Evolutionary conservation across 2,888 invertebrate species (phyloP), one percentile per base, ranked within the genome.

Genomic region (Allophyes oxyacanthae): DNA sequence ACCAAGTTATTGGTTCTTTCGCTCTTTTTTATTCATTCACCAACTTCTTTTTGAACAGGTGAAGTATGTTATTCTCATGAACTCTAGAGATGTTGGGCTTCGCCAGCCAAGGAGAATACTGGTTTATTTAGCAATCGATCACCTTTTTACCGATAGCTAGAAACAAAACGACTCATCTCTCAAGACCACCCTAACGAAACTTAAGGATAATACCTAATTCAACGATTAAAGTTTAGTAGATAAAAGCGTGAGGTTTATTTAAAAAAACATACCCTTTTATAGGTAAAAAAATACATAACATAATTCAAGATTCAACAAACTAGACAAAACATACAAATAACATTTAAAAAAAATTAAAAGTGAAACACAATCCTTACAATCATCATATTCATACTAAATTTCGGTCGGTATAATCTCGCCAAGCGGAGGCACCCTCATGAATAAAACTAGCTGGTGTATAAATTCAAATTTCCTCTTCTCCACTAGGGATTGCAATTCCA

Each of bases 381-480:
- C 67, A 74, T 73, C 75, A 82, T 81, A 79, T 78, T 82, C 79
- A 70, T 78, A 76, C 70, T 72, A 77, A 78, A 83, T 79, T 81
- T 82, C 74, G 74, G 78, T 77, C 71, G 76, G 68, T 74, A 80
- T 85, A 86, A 87, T 85, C 84, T 82, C 70, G 63, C 68, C 64
- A 73, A 82, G 75, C 82, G 79, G 76, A 77, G 72, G 77, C 83
- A 86, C 91, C 88, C 88, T 89, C 87, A 85, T 88, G 88, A 91
- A 92, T 92, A 91, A 92, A 92, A 92, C 92, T 93, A 91, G 91
- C 90, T 89, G 86, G 86, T 91, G 90, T 93, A 92, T 93, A 91
- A 94, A 94, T 94, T 94, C 92, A 94, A 94, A 94, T 94, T 93
- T 94, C 93, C 92, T 92, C 91, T 92, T 81, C 87, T 84, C n/a